phyloP scores from a whole-genome alignment of 2,888 invertebrate species.

The Lymantria monacha region DNA sequence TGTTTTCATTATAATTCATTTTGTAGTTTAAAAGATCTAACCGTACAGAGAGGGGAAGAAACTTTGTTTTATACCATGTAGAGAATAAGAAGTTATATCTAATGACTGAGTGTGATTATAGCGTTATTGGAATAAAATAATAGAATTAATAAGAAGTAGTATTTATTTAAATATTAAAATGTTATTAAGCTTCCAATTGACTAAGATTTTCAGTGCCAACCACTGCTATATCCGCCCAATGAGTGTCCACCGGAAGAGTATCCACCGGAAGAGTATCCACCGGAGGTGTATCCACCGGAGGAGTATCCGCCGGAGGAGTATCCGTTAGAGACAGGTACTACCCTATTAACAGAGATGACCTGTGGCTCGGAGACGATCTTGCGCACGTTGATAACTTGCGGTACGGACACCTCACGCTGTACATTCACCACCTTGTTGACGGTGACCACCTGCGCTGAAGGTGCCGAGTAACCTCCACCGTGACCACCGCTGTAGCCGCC shows the following conservation, averaged over 20 bases:
- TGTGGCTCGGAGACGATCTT: conserved; percentile 54
- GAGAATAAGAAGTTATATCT: no score
- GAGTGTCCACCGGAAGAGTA: conserved; percentile 6
- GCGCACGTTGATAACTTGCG: conserved; percentile 44
- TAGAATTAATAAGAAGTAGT: no score
- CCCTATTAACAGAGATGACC: conserved; percentile 50
- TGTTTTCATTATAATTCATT: no score
- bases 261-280: conserved; percentile 14
- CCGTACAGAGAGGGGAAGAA: no score
- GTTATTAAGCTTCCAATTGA: no score
- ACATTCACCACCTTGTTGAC: conserved; percentile 46
- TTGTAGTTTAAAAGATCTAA: no score
- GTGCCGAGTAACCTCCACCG: conserved; percentile 22
- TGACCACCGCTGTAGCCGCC: conserved; percentile 10
- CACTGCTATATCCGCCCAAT: conserved; percentile 20
- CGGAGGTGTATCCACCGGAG: conserved; percentile 4
- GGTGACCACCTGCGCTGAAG: conserved; percentile 39
- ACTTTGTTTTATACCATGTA: no score
- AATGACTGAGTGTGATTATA: no score
- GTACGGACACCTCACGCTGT: conserved; percentile 43
- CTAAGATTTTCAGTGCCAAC: neutral
- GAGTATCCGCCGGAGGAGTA: conserved; percentile 13
- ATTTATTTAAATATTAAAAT: no score
- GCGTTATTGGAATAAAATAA: no score
- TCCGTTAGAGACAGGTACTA: conserved; percentile 34